Evolutionary conservation across 2,113 vertebrate species (phyloP), one percentile per base, ranked within the genome.

Genomic region (Micronycteris hirsuta): DNA sequence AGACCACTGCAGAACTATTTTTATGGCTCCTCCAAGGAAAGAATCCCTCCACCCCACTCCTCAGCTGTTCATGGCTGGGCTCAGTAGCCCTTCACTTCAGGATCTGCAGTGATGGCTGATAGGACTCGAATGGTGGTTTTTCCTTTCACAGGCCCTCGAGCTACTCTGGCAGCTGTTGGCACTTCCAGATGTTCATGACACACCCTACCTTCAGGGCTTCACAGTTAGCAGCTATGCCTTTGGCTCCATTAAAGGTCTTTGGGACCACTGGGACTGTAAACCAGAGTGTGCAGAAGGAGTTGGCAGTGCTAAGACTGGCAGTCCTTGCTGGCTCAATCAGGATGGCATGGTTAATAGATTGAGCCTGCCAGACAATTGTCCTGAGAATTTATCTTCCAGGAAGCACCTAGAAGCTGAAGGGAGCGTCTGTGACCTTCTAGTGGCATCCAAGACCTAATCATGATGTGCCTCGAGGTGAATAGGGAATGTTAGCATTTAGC

Each of bases 151-250:
- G 70, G 52, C 65, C 84, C 91, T 86, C 81, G 63, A 88, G n/a
- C 81, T 93, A 93, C 56, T 89, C 56, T 89, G 93, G 47, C 47
- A 92, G 76, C 80, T 54, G 49, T 81, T 81, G 81, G 31, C 81
- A 67, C 68, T 86, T 97, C 71, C 94, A 95, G 86, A 96, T 97
- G 93, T 97, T 97, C 77, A 17, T 74, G 95, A 56, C 81, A 95
- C 65, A 93, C 70, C 84, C 58, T 93, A 36, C 90, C 89, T 91
- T 91, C 58, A 83, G 76, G 70, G 47, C 36, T 97, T n/a, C 86
- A 89, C 54, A 91, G 68, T 91, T 65, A 89, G 88, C 1, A 15
- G 41, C 58, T 95, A 71, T 95, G 82, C n/a, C 71, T 97, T 74
- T 94, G 96, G 61, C 86, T 54, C 73, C 26, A 86, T 33, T 94